Evolutionary conservation across 2,888 invertebrate genomes (phyloP).

Genomic region (Laspeyria flexula): DNA sequence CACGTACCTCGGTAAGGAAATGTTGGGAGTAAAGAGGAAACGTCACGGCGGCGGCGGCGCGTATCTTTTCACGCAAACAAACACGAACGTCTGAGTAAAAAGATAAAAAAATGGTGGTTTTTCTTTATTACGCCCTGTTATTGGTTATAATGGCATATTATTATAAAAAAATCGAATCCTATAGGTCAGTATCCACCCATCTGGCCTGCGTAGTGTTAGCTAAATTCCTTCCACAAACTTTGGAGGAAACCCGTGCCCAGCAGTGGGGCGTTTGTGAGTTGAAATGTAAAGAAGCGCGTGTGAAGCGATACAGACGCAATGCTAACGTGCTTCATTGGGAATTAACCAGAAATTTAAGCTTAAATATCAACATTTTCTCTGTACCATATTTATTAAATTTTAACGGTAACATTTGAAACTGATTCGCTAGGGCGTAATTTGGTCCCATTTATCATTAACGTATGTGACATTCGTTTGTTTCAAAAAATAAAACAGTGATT

Average conservation of each 20-base stretch:
- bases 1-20: background rate
- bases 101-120: slow-evolving; percentile 21
- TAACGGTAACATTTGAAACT: slow-evolving; percentile 4
- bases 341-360: no score
- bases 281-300: no score
- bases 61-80: slow-evolving; percentile 5
- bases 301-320: no score
- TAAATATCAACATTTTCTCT: no score
- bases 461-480: background rate
- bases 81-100: slow-evolving; percentile 5
- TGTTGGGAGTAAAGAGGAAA: background rate
- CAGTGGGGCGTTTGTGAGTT: no score
- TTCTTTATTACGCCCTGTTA: background rate
- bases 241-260: no score
- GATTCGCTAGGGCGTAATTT: background rate
- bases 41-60: background rate
- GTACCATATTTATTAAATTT: background rate
- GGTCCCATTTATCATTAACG: background rate
- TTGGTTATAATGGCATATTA: background rate
- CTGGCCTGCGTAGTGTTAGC: no score
- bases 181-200: no score
- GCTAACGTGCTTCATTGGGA: no score
- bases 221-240: no score
- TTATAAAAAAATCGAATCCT: no score
- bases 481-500: background rate